Evolutionary conservation across 2,113 vertebrate species (phyloP).

Genomic region (Gadus macrocephalus): DNA sequence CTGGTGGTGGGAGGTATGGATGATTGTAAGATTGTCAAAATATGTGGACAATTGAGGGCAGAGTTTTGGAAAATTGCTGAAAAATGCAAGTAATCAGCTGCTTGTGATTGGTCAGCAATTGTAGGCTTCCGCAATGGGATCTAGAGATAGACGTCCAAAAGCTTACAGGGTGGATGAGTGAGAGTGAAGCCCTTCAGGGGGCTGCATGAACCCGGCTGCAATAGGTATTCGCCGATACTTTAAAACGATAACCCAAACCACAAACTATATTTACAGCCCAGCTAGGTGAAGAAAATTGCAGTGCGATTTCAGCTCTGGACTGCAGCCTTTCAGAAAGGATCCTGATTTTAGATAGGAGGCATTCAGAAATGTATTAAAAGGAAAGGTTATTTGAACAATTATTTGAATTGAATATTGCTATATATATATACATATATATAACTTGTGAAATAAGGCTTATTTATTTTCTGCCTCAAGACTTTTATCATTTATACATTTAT

Average conservation of each 20-base stretch:
- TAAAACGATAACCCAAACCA: slow-evolving; percentile 33
- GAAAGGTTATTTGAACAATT: too few species aligned
- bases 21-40: slow-evolving; percentile 46
- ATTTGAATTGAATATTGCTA: too few species aligned
- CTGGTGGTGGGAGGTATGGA: slow-evolving; percentile 34
- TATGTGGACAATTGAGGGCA: slow-evolving; percentile 34
- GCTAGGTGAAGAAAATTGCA: slow-evolving; percentile 25
- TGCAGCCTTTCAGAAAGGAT: too few species aligned
- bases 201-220: slow-evolving; percentile 41
- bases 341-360: too few species aligned
- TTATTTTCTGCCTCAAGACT: too few species aligned
- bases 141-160: slow-evolving; percentile 33
- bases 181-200: slow-evolving; percentile 17
- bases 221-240: slow-evolving; percentile 32
- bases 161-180: slow-evolving; percentile 27
- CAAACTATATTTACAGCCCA: slow-evolving; percentile 20
- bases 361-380: too few species aligned
- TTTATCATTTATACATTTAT: too few species aligned
- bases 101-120: slow-evolving; percentile 54
- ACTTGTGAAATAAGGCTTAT: too few species aligned
- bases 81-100: slow-evolving; percentile 51
- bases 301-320: too few species aligned
- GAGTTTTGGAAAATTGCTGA: slow-evolving; percentile 47
- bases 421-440: too few species aligned
- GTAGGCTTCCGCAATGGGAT: slow-evolving; percentile 43